phyloP scores from a whole-genome alignment of 2,797 vertebrate genomes.

The Halcyon leucocephala region DNA sequence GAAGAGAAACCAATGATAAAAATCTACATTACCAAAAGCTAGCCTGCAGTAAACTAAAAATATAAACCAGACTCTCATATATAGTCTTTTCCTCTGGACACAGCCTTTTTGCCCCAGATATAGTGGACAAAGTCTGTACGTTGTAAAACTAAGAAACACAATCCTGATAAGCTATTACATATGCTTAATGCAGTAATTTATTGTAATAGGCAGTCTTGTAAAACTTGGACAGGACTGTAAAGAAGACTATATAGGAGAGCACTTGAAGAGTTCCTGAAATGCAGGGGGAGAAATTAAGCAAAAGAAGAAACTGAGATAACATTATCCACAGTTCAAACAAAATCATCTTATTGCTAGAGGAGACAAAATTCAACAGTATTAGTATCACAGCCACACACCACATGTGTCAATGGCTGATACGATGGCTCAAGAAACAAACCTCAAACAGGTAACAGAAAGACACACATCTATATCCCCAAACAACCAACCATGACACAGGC shows the following conservation, averaged over 20 bases:
- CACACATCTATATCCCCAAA: background rate
- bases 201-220: background rate
- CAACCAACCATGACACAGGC: background rate
- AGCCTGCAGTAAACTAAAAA: background rate
- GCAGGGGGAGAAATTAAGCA: background rate
- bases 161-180: background rate
- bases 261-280: background rate
- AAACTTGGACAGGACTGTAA: background rate
- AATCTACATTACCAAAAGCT: background rate
- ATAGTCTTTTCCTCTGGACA: fast-evolving
- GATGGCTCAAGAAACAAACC: background rate
- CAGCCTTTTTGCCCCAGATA: background rate
- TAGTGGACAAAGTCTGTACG: background rate
- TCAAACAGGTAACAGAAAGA: background rate
- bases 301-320: background rate
- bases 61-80: background rate
- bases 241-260: background rate
- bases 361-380: background rate
- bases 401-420: fast-evolving
- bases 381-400: background rate
- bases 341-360: background rate
- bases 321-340: background rate
- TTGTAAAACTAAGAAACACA: background rate
- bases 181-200: background rate
- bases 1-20: background rate